Base-by-base conservation (phyloP, 2,113 vertebrate species). In the Gnathonemus longibarbis region DNA sequence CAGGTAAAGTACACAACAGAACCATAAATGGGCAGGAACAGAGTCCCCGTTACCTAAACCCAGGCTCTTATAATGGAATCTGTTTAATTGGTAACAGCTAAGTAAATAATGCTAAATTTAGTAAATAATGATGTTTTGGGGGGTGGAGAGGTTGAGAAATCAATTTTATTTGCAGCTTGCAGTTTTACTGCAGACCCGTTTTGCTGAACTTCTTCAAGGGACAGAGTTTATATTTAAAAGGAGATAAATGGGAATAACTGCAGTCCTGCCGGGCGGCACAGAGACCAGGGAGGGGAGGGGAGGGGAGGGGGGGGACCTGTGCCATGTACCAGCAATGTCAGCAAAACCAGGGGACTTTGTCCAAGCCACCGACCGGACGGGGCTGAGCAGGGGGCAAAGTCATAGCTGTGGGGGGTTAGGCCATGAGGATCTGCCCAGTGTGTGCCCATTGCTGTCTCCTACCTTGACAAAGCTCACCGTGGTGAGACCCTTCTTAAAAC, bases 81-180 rank as follows among this genome's bases (percentile, higher is more conserved):
- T 50, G 48, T 50, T 87, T 87, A 87, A 87, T 87, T 87, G 48
- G 50, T 49, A 87, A 39, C 85, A 87, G 85, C 85, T 87, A 87
- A 87, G 31, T 53, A 87, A 87, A 87, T 53, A 87, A 87, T 35
- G 48, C 85, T 87, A 87, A 87, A 87, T 87, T 87, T 53, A 52
- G 85, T 53, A 87, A 87, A 87, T 53, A 87, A 87, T 53, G 27
- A 56, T 35, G n/a, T 53, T 50, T 13, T 24, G 31, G 50, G 15
- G 85, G 15, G 6, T 2, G 49, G 46, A 27, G 84, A 52, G 84
- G 48, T 15, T 31, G 46, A 46, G 50, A 56, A 53, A 87, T 87
- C 31, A 87, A 86, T 19, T 87, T 35, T 53, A 53, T 87, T 87
- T 87, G 85, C 27, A 39, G 50, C 17, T 87, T 42, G 48, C 15